Percentiles rank a stretch among this genome's conserved stretches.
phyloP scores from a whole-genome alignment of 2,888 invertebrate genomes.

The Psylliodes chrysocephalus region DNA sequence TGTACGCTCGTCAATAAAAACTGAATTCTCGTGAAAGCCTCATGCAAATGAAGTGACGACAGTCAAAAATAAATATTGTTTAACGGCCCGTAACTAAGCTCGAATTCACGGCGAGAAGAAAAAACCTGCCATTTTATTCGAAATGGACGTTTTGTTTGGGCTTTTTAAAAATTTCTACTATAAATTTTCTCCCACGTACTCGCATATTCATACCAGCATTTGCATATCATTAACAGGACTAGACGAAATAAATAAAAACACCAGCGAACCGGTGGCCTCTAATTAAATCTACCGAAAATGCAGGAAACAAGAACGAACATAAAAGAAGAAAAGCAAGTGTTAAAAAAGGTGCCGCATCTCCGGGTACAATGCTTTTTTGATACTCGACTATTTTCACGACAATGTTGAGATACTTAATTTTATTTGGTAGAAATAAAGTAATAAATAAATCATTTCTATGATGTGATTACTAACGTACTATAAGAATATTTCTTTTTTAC shows the following conservation, averaged over 20 bases:
- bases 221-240: slow-evolving; percentile 43
- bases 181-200: slow-evolving; percentile 31
- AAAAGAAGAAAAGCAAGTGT: background rate
- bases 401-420: too few relatives aligned
- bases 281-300: slow-evolving; percentile 48
- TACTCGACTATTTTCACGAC: too few relatives aligned
- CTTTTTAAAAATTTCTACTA: slow-evolving; percentile 17
- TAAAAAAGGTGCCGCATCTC: slow-evolving; percentile 10
- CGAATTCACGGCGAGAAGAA: background rate
- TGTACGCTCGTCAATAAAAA: background rate
- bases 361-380: too few relatives aligned
- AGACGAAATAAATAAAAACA: slow-evolving; percentile 46
- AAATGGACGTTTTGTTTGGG: slow-evolving; percentile 1
- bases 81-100: slow-evolving; percentile 4
- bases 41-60: slow-evolving; percentile 4
- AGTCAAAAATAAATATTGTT: slow-evolving; percentile 11
- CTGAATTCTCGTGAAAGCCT: background rate
- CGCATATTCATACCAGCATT: slow-evolving; percentile 31
- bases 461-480: too few relatives aligned
- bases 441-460: too few relatives aligned
- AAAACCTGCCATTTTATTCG: slow-evolving; percentile 6
- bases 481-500: too few relatives aligned
- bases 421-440: too few relatives aligned
- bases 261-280: slow-evolving; percentile 39
- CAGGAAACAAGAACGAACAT: slow-evolving; percentile 24